phyloP scores from a whole-genome alignment of 2,888 invertebrate genomes.

The Calliscelio sp. region DNA sequence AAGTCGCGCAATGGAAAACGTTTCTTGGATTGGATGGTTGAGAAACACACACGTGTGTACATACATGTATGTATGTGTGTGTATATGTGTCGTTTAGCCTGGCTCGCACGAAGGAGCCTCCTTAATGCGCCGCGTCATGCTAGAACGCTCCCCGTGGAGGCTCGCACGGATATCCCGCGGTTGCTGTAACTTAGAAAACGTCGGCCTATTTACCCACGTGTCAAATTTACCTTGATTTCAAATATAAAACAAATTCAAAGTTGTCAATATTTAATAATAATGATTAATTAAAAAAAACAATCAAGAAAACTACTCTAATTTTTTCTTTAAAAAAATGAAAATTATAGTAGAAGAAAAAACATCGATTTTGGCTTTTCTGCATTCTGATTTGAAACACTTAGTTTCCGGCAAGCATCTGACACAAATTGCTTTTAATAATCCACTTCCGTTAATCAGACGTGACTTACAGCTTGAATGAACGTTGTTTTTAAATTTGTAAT shows the following conservation, averaged over 20 bases:
- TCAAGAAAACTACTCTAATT: too few species aligned
- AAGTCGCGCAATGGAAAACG: constrained; percentile 22
- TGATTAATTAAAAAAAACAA: too few species aligned
- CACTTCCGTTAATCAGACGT: constrained; percentile 13
- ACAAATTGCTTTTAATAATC: constrained; percentile 34
- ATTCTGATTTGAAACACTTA: too few species aligned
- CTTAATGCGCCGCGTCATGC: constrained; percentile 75
- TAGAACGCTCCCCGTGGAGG: constrained; percentile 72
- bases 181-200: too few species aligned
- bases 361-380: too few species aligned
- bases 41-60: too few species aligned
- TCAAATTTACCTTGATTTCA: not conserved
- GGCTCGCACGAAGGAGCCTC: constrained; percentile 60
- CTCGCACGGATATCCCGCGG: constrained; percentile 76
- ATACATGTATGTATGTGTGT: too few species aligned
- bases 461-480: constrained; percentile 9
- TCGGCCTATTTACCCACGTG: constrained; percentile 14
- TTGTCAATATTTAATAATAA: too few species aligned
- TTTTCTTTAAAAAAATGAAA: too few species aligned
- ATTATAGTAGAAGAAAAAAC: too few species aligned
- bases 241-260: too few species aligned
- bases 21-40: constrained; percentile 51
- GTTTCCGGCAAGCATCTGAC: not conserved
- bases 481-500: constrained; percentile 19
- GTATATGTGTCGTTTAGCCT: constrained; percentile 55